Evolutionary conservation across 2,888 invertebrate species (phyloP), one percentile per base, ranked within the genome.

Genomic region (Acanthosepion pharaonis): DNA sequence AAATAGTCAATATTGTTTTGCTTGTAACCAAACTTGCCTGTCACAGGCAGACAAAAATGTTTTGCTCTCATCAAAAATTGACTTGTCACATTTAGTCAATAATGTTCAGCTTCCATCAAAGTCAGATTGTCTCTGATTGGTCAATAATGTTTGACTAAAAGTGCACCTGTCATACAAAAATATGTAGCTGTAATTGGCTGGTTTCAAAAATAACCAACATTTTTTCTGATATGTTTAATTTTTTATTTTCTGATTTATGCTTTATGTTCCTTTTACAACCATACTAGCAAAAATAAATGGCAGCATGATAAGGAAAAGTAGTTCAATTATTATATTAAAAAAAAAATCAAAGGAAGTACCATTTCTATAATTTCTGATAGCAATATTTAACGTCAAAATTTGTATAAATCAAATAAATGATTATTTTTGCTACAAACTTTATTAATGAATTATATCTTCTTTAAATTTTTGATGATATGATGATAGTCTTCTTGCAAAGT

Each of bases 61-160:
- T 78, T 78, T 33, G n/a, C 18, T 78, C 78, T 78, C 78, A 78
- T 78, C 78, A n/a, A 78, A 78, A n/a, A 78, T 78, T 33, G 78
- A 15, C 78, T 78, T 78, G 78, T 78, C 78, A 78, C 78, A 78
- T 78, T 18, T n/a, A 78, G n/a, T 78, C 78, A 78, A 78, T 78
- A 28, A 78, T n/a, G 78, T 78, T 78, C 78, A 78, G n/a, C n/a
- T 78, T n/a, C 78, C 78, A 78, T 78, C 78, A 78, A 78, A 78
- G 78, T 33, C 33, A 15, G n/a, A 11, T 78, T 78, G 78, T 78
- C 78, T 11, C 78, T 78, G 78, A 78, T n/a, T 78, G 78, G 78
- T 78, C 78, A 78, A 78, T 33, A 78, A 33, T 78, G n/a, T 78
- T n/a, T 33, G n/a, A 78, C 78, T n/a, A 78, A 78, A 78, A 78